Base-by-base conservation (phyloP, 2,888 invertebrate genomes). In the Hoplodrina ambigua region DNA sequence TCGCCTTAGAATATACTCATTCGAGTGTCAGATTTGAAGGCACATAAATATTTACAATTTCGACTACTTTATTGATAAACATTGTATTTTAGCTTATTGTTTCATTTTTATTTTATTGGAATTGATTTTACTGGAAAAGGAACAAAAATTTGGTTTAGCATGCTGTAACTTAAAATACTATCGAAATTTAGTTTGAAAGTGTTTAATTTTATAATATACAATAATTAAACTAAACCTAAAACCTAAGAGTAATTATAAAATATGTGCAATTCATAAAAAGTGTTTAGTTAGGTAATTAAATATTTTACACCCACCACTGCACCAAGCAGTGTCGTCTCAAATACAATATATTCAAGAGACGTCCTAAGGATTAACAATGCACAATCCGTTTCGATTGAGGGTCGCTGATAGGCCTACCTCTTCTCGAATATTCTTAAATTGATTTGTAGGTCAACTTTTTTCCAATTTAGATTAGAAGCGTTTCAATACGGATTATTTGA, bases 381-480 rank as follows among this genome's bases (percentile, higher is more conserved):
- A 54, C 54, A 77, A 77, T 56, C 52, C 55, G 52, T 50, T 62
- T 58, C 19, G 15, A 67, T 50, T 30, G 64, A 54, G 17, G 15
- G 50, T 30, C 52, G 50, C 33, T 46, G 64, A 49, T 50, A 46
- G 46, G 46, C 46, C 46, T 46, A 68, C 56, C 56, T 57, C 17
- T 55, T 59, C 46, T 64, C 54, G 20, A 68, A 65, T 63, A 60
- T 66, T 60, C 52, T 57, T 53, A 69, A 66, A 66, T 72, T 69
- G 52, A 66, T 64, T 67, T 69, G 44, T 50, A 60, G 56, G 53
- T 58, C 62, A 70, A 52, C 54, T 54, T 63, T 75, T 71, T 73
- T 82, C 60, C 69, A 66, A 78, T 63, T 77, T 69, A 66, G 50
- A 78, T 78, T 72, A 67, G 78, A 77, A 82, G 68, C 60, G 62